Percentiles rank a stretch among this genome's conserved stretches.
phyloP scores from a whole-genome alignment of 2,888 invertebrate genomes.

The Sycophila texana region DNA sequence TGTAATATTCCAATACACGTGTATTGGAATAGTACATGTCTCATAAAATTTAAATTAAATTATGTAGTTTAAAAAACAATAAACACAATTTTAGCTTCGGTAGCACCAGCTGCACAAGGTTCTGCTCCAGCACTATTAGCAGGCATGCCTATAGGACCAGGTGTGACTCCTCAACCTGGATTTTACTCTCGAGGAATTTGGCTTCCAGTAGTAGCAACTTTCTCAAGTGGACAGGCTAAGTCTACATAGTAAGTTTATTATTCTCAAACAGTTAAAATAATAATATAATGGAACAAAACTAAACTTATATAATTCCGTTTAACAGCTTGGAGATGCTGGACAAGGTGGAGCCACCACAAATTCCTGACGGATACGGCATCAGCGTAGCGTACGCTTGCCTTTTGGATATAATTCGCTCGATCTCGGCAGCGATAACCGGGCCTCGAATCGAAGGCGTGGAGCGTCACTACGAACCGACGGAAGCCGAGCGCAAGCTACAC shows the following conservation, averaged over 20 bases:
- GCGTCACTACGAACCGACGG: conserved; percentile 74
- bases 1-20: background rate
- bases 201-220: conserved; percentile 91
- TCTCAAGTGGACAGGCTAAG: conserved; percentile 90
- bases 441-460: conserved; percentile 75
- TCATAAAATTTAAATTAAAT: background rate
- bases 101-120: conserved; percentile 78
- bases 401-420: conserved; percentile 92
- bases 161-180: conserved; percentile 90
- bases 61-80: background rate
- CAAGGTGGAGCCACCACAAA: conserved; percentile 93
- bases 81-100: conserved; percentile 65
- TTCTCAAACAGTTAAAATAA: background rate
- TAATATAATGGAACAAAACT: conserved; percentile 5
- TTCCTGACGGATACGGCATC: conserved; percentile 98
- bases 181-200: conserved; percentile 95
- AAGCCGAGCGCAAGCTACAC: conserved; percentile 77
- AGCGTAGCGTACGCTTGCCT: conserved; percentile 96
- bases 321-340: conserved; percentile 88
- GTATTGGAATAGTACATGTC: background rate
- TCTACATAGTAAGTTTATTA: conserved; percentile 87
- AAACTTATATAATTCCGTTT: conserved; percentile 11
- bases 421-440: conserved; percentile 84
- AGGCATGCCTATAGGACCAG: conserved; percentile 84
- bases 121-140: conserved; percentile 81